Conservation (phyloP, 1,140 invertebrate genomes). For the Eurosta solidaginis region DNA sequence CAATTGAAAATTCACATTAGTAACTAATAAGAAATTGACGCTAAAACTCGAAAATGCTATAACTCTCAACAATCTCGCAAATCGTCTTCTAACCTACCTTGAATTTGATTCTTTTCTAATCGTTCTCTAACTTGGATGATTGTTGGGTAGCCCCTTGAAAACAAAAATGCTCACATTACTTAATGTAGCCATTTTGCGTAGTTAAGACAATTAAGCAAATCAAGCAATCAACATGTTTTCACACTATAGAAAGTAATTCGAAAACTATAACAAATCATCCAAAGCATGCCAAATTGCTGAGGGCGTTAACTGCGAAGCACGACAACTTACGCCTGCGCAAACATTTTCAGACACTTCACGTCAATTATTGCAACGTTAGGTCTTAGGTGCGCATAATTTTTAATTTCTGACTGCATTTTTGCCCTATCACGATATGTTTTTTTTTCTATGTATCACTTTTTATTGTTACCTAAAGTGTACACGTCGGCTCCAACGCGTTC, state of each 20-base stretch:
- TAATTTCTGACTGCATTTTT: background rate
- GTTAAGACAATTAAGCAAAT: background rate
- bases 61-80: too few relatives aligned
- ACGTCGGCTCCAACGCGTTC: background rate
- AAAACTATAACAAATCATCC: background rate
- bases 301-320: background rate
- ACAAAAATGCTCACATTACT: too few relatives aligned
- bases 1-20: too few relatives aligned
- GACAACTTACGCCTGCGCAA: background rate
- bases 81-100: too few relatives aligned
- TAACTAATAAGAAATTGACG: too few relatives aligned
- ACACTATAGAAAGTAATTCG: background rate
- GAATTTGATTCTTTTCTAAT: too few relatives aligned
- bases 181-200: too few relatives aligned
- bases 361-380: background rate
- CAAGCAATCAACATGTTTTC: background rate
- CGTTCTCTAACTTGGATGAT: too few relatives aligned
- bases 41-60: too few relatives aligned
- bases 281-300: background rate
- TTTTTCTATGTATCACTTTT: background rate
- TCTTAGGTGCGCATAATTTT: background rate
- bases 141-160: too few relatives aligned
- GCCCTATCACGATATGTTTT: constrained; percentile 3
- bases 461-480: background rate
- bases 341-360: background rate